A percentile compares a stretch with the other conserved stretches of the same genome.
phyloP scores from a whole-genome alignment of 2,888 invertebrate genomes.

The Ophion ellenae region DNA sequence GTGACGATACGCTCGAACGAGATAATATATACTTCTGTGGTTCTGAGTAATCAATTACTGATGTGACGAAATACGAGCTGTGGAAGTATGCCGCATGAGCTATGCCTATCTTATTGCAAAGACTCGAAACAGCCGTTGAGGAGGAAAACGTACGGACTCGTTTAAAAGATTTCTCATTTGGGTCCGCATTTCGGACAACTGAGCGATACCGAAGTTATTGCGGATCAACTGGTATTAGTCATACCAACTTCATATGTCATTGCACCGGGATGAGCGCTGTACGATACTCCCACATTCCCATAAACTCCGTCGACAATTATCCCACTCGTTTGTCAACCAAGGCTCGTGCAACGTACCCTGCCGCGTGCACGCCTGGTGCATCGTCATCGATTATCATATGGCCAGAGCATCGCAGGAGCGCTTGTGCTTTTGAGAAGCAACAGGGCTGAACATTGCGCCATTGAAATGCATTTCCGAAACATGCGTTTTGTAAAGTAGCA shows the following conservation, averaged over 20 bases:
- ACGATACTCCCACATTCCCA: conserved; percentile 45
- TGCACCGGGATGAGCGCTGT: neutral
- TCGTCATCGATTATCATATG: neutral
- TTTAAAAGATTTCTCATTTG: neutral
- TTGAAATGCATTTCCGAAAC: neutral
- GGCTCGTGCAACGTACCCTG: neutral
- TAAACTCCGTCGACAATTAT: conserved; percentile 58
- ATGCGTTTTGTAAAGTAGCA: neutral
- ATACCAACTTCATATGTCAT: conserved; percentile 54
- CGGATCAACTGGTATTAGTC: conserved; percentile 43
- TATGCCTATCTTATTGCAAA: neutral
- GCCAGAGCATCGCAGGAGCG: neutral
- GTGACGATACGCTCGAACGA: conserved; percentile 25
- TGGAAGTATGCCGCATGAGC: neutral
- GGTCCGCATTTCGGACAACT: neutral
- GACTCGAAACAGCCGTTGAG: neutral
- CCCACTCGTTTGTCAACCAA: conserved; percentile 41
- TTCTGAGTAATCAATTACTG: conserved; percentile 21
- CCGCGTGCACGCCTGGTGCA: neutral
- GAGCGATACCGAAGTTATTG: conserved; percentile 12
- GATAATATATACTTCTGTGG: conserved; percentile 9
- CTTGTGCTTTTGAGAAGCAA: neutral
- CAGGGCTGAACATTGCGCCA: neutral
- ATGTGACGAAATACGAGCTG: conserved; percentile 19
- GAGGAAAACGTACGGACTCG: neutral